Conservation (phyloP, 2,888 invertebrate genomes). For the Lasioglossum oenotherae region DNA sequence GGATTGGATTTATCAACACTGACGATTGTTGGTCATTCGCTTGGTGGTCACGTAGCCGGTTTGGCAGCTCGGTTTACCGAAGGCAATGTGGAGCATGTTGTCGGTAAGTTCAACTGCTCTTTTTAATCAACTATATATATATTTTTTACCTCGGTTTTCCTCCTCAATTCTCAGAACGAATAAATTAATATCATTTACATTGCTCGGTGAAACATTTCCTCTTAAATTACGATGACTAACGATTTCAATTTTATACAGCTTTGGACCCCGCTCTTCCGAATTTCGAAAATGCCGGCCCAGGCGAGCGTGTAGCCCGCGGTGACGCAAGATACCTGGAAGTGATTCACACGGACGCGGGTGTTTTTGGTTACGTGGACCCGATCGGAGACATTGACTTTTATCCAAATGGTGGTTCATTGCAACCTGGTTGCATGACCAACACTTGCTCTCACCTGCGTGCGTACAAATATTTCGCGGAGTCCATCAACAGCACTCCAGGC, state of each 20-base stretch:
- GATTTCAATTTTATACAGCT: neutral
- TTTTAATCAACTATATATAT: neutral
- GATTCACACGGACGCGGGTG: neutral
- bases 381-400: constrained; percentile 7
- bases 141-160: neutral
- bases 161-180: neutral
- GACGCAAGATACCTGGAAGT: neutral
- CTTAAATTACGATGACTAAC: too few species aligned
- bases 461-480: neutral
- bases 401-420: neutral
- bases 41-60: neutral
- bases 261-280: constrained; percentile 1
- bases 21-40: neutral
- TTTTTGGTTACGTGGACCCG: neutral
- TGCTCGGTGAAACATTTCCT: too few species aligned
- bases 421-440: neutral
- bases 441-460: neutral
- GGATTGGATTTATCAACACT: neutral
- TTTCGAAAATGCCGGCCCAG: neutral
- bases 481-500: neutral
- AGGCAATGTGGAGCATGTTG: neutral
- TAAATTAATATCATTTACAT: neutral
- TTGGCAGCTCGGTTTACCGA: neutral
- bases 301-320: neutral
- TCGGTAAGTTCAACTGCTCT: neutral